phyloP scores from a whole-genome alignment of 2,888 invertebrate genomes.

The Oscheius sp. region DNA sequence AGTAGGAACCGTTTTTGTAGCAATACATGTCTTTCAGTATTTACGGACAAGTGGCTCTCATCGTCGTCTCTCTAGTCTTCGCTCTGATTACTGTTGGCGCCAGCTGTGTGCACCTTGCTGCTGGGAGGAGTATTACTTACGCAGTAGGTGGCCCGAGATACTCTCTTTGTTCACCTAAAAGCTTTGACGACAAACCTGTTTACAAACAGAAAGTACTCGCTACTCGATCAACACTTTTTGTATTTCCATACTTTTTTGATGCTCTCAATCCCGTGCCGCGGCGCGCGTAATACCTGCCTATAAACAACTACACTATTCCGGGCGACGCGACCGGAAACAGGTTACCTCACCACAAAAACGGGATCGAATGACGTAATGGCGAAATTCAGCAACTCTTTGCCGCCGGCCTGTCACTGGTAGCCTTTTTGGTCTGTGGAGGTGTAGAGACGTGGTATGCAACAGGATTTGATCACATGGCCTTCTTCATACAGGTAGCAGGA shows the following conservation, averaged over 20 bases:
- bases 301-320: constrained; percentile 1
- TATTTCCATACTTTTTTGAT: constrained; percentile 12
- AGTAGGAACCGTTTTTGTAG: constrained; percentile 46
- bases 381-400: constrained; percentile 68
- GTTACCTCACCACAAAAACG: constrained; percentile 9
- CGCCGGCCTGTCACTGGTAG: constrained; percentile 62
- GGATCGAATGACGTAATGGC: neutral
- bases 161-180: neutral
- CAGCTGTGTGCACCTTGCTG: constrained; percentile 67
- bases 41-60: constrained; percentile 72
- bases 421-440: constrained; percentile 69
- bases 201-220: neutral
- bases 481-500: constrained; percentile 65
- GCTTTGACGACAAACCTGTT: neutral
- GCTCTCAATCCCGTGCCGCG: constrained; percentile 9
- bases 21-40: constrained; percentile 58
- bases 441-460: constrained; percentile 71
- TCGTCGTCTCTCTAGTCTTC: constrained; percentile 68
- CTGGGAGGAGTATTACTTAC: constrained; percentile 55
- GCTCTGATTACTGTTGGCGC: constrained; percentile 67
- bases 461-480: constrained; percentile 71
- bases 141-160: constrained; percentile 41
- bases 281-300: constrained; percentile 21
- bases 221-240: neutral
- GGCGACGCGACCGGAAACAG: constrained; percentile 10